A percentile compares a stretch with the other conserved stretches of the same genome.
These are phyloP conservation scores for Dryas iulia DNA, from an alignment of 1,140 invertebrate genomes.

Conservation along the genomic window DNA sequence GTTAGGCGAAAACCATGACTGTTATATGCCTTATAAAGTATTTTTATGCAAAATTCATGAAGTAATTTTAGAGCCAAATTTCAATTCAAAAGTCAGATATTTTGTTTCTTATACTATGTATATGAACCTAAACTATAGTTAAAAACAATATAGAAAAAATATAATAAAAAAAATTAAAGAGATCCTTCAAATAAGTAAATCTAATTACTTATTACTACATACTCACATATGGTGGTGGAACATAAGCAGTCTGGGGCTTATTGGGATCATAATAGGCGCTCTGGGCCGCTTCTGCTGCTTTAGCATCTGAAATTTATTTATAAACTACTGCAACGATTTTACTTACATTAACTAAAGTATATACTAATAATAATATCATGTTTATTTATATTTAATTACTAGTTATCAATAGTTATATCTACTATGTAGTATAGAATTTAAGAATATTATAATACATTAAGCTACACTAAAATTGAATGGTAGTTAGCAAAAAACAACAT, in stretches of 20 bases:
- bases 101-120: too few relatives aligned
- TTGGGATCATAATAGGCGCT: slow-evolving; percentile 94
- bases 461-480: neutral
- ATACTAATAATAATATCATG: neutral
- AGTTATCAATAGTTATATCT: neutral
- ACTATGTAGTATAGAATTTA: neutral
- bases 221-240: slow-evolving; percentile 93
- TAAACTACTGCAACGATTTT: slow-evolving; percentile 49
- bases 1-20: too few relatives aligned
- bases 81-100: too few relatives aligned
- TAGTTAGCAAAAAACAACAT: neutral
- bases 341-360: neutral
- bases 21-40: too few relatives aligned
- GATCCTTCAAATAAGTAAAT: neutral
- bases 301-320: slow-evolving; percentile 84
- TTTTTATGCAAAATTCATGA: too few relatives aligned
- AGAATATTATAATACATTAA: neutral
- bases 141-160: neutral
- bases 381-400: neutral
- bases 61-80: too few relatives aligned
- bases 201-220: slow-evolving; percentile 7
- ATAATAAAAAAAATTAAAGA: neutral
- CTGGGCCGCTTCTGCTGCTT: slow-evolving; percentile 92
- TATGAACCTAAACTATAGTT: neutral
- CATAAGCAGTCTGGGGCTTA: slow-evolving; percentile 90